Evolutionary conservation across 2,113 vertebrate genomes (phyloP).

Genomic region (Chloroceryle aenea): DNA sequence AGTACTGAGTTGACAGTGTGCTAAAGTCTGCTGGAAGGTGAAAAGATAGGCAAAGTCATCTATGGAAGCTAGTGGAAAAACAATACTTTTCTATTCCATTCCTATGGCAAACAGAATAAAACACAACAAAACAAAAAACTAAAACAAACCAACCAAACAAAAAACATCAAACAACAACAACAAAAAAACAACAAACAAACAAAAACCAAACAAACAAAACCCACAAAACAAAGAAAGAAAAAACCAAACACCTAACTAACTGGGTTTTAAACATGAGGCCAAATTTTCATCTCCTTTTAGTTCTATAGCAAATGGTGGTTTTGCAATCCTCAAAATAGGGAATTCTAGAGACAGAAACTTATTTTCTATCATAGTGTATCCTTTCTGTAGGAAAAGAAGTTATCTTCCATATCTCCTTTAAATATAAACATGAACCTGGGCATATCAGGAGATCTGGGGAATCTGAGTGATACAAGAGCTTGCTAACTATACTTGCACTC

Average conservation of each 20-base stretch:
- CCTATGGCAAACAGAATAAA: background rate
- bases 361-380: background rate
- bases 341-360: background rate
- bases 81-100: background rate
- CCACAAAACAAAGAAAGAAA: too few relatives aligned
- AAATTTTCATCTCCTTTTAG: background rate
- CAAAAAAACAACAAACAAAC: background rate
- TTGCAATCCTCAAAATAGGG: background rate
- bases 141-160: too few relatives aligned
- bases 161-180: too few relatives aligned
- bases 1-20: background rate
- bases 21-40: background rate
- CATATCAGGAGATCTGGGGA: background rate
- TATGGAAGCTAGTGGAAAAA: background rate
- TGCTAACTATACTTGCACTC: background rate
- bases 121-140: too few relatives aligned
- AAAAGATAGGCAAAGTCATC: background rate
- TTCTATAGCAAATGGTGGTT: background rate
- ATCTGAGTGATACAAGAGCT: background rate
- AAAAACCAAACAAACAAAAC: background rate
- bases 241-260: too few relatives aligned
- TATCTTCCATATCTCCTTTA: background rate
- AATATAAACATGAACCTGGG: background rate
- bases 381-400: background rate
- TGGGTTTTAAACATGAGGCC: fast-evolving